A percentile compares a stretch with the other conserved stretches of the same genome.
phyloP scores from a whole-genome alignment of 2,797 vertebrate genomes.

The Sebastes dallii region DNA sequence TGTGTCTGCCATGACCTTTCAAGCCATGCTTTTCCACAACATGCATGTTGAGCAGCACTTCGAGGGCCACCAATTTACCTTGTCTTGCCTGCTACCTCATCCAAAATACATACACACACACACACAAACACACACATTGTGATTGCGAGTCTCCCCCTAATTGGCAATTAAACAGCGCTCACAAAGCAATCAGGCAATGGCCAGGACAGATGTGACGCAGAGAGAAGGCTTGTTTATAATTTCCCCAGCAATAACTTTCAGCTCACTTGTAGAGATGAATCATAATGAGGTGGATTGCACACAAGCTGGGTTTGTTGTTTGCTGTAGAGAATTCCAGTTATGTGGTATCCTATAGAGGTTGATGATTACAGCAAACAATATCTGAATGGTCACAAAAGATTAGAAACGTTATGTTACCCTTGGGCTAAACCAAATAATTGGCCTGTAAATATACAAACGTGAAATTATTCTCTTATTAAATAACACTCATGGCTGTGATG shows the following conservation, averaged over 20 bases:
- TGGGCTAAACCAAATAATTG: neutral
- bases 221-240: slow-evolving; percentile 76
- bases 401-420: slow-evolving; percentile 1
- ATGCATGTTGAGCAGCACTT: slow-evolving; percentile 4
- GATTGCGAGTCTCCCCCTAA: slow-evolving; percentile 76
- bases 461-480: slow-evolving; percentile 28
- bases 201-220: slow-evolving; percentile 70
- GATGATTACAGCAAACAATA: slow-evolving; percentile 1
- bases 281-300: slow-evolving; percentile 59
- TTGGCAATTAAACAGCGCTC: slow-evolving; percentile 83
- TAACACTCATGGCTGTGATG: neutral
- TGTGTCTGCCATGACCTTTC: neutral
- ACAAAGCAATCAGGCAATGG: slow-evolving; percentile 81
- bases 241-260: slow-evolving; percentile 67
- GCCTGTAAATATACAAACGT: neutral
- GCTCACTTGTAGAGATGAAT: slow-evolving; percentile 63
- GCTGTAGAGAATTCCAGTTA: slow-evolving; percentile 13
- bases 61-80: slow-evolving; percentile 22
- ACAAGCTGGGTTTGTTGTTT: slow-evolving; percentile 22
- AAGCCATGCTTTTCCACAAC: neutral
- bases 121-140: slow-evolving; percentile 55
- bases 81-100: neutral
- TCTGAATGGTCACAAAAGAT: slow-evolving; percentile 21
- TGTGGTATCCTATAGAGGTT: slow-evolving; percentile 8
- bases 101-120: neutral